Evolutionary conservation across 2,113 vertebrate genomes (phyloP), one percentile per base, ranked within the genome.

Genomic region (Brachypteracias leptosomus): DNA sequence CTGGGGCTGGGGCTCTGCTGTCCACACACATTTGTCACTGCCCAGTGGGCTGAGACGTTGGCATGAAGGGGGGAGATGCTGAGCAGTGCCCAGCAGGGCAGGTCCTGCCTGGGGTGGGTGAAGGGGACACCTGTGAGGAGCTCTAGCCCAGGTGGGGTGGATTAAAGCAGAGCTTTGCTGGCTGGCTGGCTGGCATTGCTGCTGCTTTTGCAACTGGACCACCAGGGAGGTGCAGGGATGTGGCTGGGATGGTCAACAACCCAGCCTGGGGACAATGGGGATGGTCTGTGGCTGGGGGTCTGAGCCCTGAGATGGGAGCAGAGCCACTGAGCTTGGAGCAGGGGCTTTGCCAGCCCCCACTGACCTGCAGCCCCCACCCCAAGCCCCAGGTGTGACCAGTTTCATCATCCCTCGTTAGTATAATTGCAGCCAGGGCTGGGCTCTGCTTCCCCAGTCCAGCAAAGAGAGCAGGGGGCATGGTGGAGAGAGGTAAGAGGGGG

Each of bases 381-480:
- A 24, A 13, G 28, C 44, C 66, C 59, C 83, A 88, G 73, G 38
- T 94, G 84, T n/a, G 44, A 54, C 55, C 62, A 58, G 29, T 88
- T 52, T 4, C 49, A 11, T 1, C 67, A 47, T 62, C 59, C 59
- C 84, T 88, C 10, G 0, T 65, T 59, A 85, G 51, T 16, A 2
- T 75, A 84, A 91, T 54, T 79, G n/a, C 36, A 33, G 35, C 9
- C 66, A 62, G 61, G 7, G 36, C 10, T 9, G 28, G 7, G 67
- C 13, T 74, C 7, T 63, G 10, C 15, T 6, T 3, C 46, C 13
- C 25, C 1, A 6, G 33, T 2, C 44, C 54, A 4, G 10, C 3
- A 17, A 7, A 17, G 72, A 31, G 72, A 21, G 2, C 0, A 1
- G 29, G 8, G 52, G 25, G 4, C 0, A 2, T 1, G 18, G 18